Evolutionary conservation across 1,140 invertebrate genomes (phyloP).

Genomic region (Leptinotarsa undecemlineata): DNA sequence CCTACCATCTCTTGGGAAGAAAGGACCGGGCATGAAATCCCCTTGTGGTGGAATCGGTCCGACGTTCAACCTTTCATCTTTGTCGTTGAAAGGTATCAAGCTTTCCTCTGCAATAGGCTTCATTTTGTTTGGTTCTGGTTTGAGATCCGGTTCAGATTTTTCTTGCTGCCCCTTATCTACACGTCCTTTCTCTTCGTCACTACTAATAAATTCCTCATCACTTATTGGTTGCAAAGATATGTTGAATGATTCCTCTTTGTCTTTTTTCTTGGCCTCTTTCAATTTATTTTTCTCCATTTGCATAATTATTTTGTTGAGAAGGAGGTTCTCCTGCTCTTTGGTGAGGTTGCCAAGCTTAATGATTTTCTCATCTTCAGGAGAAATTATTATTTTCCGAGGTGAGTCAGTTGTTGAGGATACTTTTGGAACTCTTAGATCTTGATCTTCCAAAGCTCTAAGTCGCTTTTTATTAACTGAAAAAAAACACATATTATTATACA

Average conservation of each 20-base stretch:
- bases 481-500: too few relatives aligned
- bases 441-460: too few relatives aligned
- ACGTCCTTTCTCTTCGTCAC: constrained; percentile 34
- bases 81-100: constrained; percentile 39
- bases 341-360: too few relatives aligned
- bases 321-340: too few relatives aligned
- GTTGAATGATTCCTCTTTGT: constrained; percentile 54
- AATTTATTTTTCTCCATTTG: too few relatives aligned
- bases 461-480: too few relatives aligned
- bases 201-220: constrained; percentile 56
- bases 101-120: background rate
- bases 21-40: constrained; percentile 4
- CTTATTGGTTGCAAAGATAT: constrained; percentile 51
- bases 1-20: constrained; percentile 27
- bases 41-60: constrained; percentile 5
- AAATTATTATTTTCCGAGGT: too few relatives aligned
- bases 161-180: too few relatives aligned
- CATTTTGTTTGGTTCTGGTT: background rate
- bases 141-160: background rate
- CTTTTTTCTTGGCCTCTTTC: constrained; percentile 73
- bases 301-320: too few relatives aligned
- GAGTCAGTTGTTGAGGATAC: too few relatives aligned
- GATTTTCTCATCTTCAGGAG: too few relatives aligned
- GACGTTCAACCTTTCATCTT: constrained; percentile 39
- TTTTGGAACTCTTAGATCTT: too few relatives aligned